Conservation (phyloP, 2,113 vertebrate genomes). For the Ibidorhyncha struthersii region DNA sequence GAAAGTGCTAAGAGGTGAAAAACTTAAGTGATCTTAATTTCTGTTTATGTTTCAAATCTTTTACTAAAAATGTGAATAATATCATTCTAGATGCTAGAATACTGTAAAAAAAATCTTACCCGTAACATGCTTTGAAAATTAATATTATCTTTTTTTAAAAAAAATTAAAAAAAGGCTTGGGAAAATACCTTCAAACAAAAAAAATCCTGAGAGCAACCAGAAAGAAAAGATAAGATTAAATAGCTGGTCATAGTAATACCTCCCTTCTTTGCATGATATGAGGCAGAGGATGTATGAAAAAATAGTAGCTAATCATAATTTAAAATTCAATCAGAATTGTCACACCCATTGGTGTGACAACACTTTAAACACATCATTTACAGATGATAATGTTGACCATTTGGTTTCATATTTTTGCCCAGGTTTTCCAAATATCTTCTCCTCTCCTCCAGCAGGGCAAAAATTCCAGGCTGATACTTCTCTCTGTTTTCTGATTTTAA, state of each 20-base stretch:
- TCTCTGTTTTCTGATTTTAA: not conserved
- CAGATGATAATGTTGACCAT: not conserved
- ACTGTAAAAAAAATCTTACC: not conserved
- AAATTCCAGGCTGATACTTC: not conserved
- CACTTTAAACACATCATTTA: not conserved
- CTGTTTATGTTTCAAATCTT: not conserved
- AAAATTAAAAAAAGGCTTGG: not conserved
- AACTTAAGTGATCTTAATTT: not conserved
- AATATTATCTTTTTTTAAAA: not conserved
- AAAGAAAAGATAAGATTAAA: not conserved
- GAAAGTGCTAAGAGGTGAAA: not conserved
- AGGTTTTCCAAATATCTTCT: not conserved
- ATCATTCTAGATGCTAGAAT: not conserved
- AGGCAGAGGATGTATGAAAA: not conserved
- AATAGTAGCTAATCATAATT: not conserved
- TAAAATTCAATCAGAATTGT: not conserved
- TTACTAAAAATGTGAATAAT: not conserved
- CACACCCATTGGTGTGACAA: no score
- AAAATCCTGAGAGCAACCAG: not conserved
- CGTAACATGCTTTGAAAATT: not conserved
- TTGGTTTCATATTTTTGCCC: not conserved
- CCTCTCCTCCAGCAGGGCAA: not conserved
- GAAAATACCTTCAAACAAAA: not conserved
- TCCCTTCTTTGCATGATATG: not conserved
- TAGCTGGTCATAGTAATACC: not conserved